A percentile compares a stretch with the other conserved stretches of the same genome.
phyloP scores from a whole-genome alignment of 2,888 invertebrate species.

The Siphlonurus alternatus region DNA sequence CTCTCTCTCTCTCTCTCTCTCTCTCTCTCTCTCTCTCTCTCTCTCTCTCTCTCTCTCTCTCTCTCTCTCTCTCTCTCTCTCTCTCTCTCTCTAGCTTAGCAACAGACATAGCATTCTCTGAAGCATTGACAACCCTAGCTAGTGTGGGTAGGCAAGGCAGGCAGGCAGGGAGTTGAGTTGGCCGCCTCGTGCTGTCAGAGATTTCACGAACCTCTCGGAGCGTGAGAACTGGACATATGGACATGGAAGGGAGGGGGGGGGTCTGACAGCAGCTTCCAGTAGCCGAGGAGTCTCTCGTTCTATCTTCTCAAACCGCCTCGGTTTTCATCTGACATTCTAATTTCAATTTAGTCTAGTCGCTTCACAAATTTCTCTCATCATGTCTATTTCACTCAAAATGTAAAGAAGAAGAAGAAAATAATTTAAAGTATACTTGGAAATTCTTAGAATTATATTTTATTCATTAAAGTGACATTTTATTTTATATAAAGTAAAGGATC shows the following conservation, averaged over 20 bases:
- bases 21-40: neutral
- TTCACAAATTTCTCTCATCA: neutral
- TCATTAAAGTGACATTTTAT: too few species aligned
- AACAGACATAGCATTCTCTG: too few species aligned
- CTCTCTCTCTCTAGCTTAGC: too few species aligned
- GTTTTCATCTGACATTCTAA: neutral
- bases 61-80: too few species aligned
- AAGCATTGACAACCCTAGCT: too few species aligned
- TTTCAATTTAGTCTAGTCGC: neutral
- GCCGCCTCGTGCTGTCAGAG: too few species aligned
- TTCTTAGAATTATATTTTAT: too few species aligned
- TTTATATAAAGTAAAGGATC: too few species aligned
- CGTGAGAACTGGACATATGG: neutral
- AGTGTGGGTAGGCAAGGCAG: too few species aligned
- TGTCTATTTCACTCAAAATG: neutral
- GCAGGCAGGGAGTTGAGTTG: too few species aligned
- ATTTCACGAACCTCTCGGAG: neutral
- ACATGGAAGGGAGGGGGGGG: neutral
- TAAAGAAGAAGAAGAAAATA: too few species aligned
- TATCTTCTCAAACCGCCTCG: neutral
- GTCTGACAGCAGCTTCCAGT: neutral
- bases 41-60: neutral
- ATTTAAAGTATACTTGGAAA: too few species aligned
- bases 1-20: neutral
- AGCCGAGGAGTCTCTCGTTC: neutral